These are phyloP conservation scores for Pissodes strobi DNA, from an alignment of 1,140 invertebrate genomes.

Conservation along the genomic window DNA sequence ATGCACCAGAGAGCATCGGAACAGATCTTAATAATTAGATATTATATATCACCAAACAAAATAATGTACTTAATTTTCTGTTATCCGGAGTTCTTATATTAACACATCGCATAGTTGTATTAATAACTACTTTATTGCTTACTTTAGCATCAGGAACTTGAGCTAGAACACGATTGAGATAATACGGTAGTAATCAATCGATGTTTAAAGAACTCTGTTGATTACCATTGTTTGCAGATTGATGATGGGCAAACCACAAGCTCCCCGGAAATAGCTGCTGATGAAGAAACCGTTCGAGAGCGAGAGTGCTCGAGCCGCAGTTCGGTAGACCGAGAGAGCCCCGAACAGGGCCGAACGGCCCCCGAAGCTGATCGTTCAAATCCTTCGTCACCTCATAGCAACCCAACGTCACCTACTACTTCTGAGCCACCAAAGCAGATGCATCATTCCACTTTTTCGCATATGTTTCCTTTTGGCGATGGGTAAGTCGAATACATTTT, in stretches of 20 bases:
- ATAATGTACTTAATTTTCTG: no score
- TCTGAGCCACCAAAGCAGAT: constrained; percentile 45
- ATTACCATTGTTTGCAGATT: constrained; percentile 15
- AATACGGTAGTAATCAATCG: no score
- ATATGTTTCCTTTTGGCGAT: constrained; percentile 53
- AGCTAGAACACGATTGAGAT: background rate
- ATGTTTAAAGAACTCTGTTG: background rate
- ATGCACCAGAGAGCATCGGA: no score
- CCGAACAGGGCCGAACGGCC: constrained; percentile 40
- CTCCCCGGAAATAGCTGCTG: constrained; percentile 44
- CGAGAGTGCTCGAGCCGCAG: constrained; percentile 50
- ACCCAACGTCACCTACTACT: constrained; percentile 47
- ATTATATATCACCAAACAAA: no score
- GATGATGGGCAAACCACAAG: constrained; percentile 41
- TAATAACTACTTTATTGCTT: background rate
- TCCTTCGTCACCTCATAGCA: constrained; percentile 49
- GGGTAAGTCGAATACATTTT: no score
- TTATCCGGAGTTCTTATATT: no score
- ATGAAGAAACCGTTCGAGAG: constrained; percentile 43
- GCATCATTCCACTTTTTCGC: constrained; percentile 47
- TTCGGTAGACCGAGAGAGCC: constrained; percentile 45
- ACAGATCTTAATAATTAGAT: no score
- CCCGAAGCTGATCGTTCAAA: constrained; percentile 45
- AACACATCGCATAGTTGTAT: no score
- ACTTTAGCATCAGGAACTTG: background rate